Conservation (phyloP, 23 tunicate genomes). For the Styela clava region DNA sequence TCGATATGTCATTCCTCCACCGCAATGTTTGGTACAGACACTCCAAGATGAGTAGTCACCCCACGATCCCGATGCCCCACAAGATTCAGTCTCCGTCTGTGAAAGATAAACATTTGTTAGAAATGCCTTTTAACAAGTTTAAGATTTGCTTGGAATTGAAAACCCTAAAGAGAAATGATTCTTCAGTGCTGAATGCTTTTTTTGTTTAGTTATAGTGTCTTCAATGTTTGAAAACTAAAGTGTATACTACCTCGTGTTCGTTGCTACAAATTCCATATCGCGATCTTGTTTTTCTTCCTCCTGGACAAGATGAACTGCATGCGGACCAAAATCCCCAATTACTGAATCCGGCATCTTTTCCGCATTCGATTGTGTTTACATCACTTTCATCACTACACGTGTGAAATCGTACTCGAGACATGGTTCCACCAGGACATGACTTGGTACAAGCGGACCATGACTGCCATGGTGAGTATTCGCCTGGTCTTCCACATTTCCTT, state of each 20-base stretch:
- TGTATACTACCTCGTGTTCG: constrained; percentile 21
- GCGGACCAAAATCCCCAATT: constrained; percentile 65
- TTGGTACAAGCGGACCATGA: constrained; percentile 62
- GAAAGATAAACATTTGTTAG: background rate
- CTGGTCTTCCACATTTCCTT: constrained; percentile 47
- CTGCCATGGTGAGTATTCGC: constrained; percentile 57
- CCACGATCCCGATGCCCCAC: constrained; percentile 69
- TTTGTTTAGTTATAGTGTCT: background rate
- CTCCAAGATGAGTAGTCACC: constrained; percentile 47
- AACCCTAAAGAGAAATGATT: too few species aligned
- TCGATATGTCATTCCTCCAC: constrained; percentile 23
- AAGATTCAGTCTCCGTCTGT: constrained; percentile 52
- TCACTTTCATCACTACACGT: constrained; percentile 40
- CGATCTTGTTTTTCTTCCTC: constrained; percentile 38
- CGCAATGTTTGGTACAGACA: constrained; percentile 28
- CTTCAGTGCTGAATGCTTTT: too few species aligned
- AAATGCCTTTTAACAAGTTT: background rate
- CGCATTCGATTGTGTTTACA: background rate
- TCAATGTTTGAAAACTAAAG: too few species aligned
- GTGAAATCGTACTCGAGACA: constrained; percentile 39
- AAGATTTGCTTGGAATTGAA: too few species aligned
- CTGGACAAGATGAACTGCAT: constrained; percentile 68
- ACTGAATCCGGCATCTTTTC: constrained; percentile 33
- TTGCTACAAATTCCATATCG: constrained; percentile 53
- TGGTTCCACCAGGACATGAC: constrained; percentile 57